Percentiles rank a stretch among this genome's conserved stretches.
These are phyloP conservation scores for Recurvirostra avosetta DNA, from an alignment of 2,113 vertebrate genomes.

Conservation along the genomic window DNA sequence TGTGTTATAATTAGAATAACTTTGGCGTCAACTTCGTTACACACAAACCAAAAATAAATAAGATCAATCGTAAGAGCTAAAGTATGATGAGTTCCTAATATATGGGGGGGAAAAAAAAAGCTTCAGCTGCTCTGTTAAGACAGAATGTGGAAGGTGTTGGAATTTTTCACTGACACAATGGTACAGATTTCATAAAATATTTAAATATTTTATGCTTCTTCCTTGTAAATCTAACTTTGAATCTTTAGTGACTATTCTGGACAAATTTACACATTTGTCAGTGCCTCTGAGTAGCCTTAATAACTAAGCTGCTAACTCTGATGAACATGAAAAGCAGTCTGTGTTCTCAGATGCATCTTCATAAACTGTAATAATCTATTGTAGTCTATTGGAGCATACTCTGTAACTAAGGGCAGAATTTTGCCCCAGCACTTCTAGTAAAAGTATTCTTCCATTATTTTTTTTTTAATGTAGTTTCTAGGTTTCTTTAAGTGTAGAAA, in stretches of 20 bases:
- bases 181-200: constrained; percentile 24
- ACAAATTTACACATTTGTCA: neutral
- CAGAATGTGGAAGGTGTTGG: constrained; percentile 19
- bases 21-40: constrained; percentile 10
- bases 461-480: neutral
- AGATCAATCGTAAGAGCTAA: constrained; percentile 30
- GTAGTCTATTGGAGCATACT: neutral
- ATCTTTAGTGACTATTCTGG: neutral
- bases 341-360: neutral
- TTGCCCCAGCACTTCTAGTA: neutral
- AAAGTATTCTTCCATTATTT: neutral
- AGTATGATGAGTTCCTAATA: neutral
- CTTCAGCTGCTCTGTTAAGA: constrained; percentile 34
- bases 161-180: constrained; percentile 22
- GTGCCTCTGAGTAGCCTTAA: neutral
- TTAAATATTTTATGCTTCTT: constrained; percentile 24
- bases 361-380: neutral
- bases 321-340: neutral
- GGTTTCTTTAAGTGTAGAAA: neutral
- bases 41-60: constrained; percentile 41
- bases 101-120: neutral
- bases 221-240: neutral
- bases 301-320: neutral
- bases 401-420: neutral
- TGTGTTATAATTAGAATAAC: constrained; percentile 47